Evolutionary conservation across 1,140 invertebrate genomes (phyloP).

Genomic region (Choristoneura fumiferana): DNA sequence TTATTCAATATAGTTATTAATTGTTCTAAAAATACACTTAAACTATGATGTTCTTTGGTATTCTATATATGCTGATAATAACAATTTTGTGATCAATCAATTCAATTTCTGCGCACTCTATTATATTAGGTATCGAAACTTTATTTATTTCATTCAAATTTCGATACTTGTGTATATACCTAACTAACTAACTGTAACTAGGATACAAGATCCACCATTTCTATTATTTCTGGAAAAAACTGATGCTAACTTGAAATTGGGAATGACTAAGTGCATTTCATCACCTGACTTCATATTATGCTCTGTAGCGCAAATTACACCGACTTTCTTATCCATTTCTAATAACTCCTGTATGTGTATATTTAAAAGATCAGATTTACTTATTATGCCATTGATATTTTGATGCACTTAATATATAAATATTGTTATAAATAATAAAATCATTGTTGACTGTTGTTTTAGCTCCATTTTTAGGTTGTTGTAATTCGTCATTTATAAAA

Average conservation of each 20-base stretch:
- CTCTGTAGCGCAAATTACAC: background rate
- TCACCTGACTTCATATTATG: background rate
- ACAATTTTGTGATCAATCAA: conserved; percentile 4
- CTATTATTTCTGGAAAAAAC: background rate
- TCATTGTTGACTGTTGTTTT: no score
- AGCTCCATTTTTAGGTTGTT: no score
- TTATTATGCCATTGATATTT: no score
- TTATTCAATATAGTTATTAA: conserved; percentile 10
- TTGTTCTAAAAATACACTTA: background rate
- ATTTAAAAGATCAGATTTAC: no score
- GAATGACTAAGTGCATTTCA: background rate
- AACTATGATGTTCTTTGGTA: background rate
- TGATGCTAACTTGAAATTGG: background rate
- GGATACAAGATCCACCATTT: background rate
- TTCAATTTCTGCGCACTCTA: conserved; percentile 16
- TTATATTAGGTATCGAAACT: background rate
- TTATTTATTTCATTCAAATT: background rate
- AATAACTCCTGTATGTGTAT: no score
- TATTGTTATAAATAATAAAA: no score
- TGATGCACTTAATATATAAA: no score
- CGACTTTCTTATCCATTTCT: background rate
- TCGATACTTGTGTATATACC: background rate
- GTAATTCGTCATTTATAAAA: no score
- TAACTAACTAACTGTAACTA: no score
- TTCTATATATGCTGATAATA: conserved; percentile 15